Base-by-base conservation (phyloP, 2,113 vertebrate genomes). In the Caretta caretta region DNA sequence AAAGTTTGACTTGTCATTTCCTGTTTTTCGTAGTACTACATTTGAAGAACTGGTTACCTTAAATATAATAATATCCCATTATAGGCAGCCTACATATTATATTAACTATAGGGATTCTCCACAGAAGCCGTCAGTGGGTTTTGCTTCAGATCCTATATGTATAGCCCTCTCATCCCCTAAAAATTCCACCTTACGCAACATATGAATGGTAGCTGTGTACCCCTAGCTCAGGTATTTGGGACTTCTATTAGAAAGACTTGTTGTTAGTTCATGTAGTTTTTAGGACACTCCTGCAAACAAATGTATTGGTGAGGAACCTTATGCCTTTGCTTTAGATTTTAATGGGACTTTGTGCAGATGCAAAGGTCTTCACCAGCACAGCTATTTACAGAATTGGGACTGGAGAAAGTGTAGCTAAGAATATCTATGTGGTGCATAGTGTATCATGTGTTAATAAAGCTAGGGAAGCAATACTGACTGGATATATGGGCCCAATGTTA, bases 381-480 rank as follows among this genome's bases (percentile, higher is more conserved):
- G 6, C 27, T n/a, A 31, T 65, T 65, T 65, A 65, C 31, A 65
- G 14, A 13, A 65, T 14, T 65, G 16, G 62, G 35, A 13, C 11
- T 65, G 35, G 62, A 65, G 35, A 69, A 69, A 69, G 62, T 35
- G 35, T 69, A 16, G 29, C 35, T n/a, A 69, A 17, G 62, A 35
- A 35, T 69, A n/a, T 17, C 29, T 24, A 59, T 59, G 24, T 69
- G 62, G 17, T 35, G 12, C 8, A 35, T 50, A 82, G 4, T 3
- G 22, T 79, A 72, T 69, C 5, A 5, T 12, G n/a, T 6, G 1
- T 2, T 57, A n/a, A 75, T 87, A 89, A 89, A 84, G 8, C 51
- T 1, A 1, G 50, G 46, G 10, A 56, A 2, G 0, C 42, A 75
- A 42, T 31, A 1, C 9, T 5, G 7, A 51, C 83, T 72, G 2